Percentiles rank a stretch among this genome's conserved stretches.
Conservation (phyloP, 2,888 invertebrate genomes). For the Muscina levida region DNA sequence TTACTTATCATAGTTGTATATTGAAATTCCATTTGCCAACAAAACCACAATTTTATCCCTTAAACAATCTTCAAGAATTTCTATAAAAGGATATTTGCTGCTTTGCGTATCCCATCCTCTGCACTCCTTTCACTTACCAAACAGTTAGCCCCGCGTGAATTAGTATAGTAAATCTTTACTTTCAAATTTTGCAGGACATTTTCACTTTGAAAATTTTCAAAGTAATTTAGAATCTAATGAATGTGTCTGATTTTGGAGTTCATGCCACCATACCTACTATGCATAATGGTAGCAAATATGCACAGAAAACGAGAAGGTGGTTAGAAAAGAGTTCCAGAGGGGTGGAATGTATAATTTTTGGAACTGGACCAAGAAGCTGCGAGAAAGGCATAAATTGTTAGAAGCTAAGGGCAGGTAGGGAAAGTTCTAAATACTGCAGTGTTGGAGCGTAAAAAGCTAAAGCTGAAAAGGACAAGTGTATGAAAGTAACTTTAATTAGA, state of each 20-base stretch:
- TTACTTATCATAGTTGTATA: conserved; percentile 1
- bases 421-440: too few species aligned
- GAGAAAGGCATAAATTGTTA: too few species aligned
- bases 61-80: conserved; percentile 11
- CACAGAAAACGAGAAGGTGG: conserved; percentile 1
- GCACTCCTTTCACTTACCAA: background rate
- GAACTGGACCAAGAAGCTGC: too few species aligned
- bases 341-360: too few species aligned
- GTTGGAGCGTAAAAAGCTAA: too few species aligned
- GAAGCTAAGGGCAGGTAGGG: too few species aligned
- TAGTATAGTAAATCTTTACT: conserved; percentile 33
- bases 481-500: too few species aligned
- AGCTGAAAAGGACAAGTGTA: too few species aligned
- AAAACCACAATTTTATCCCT: conserved; percentile 16
- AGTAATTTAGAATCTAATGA: conserved; percentile 40
- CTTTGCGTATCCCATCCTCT: background rate
- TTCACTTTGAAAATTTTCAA: conserved; percentile 32
- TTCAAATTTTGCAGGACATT: conserved; percentile 29
- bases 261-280: background rate
- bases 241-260: conserved; percentile 30
- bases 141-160: background rate
- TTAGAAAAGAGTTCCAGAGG: background rate
- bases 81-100: background rate
- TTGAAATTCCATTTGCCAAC: conserved; percentile 10
- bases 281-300: too few species aligned